These are phyloP conservation scores for Lacanobia oleracea DNA, from an alignment of 2,888 invertebrate species.

Conservation along the genomic window DNA sequence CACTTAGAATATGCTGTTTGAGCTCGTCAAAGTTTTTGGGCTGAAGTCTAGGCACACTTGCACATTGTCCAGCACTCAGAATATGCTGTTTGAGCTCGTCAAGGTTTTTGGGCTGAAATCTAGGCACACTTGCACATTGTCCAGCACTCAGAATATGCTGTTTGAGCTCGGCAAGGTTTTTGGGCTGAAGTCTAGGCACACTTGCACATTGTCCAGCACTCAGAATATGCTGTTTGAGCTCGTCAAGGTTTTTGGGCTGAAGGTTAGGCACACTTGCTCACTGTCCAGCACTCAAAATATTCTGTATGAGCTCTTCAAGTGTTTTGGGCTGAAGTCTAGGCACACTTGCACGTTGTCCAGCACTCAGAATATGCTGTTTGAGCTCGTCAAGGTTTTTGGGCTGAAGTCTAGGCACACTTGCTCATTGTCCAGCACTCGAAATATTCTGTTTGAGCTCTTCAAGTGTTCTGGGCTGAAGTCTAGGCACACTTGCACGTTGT, in stretches of 20 bases:
- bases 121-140: not conserved
- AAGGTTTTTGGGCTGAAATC: not conserved
- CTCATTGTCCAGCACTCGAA: not conserved
- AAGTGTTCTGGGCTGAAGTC: not conserved
- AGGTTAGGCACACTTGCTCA: not conserved
- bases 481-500: not conserved
- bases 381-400: conserved; percentile 7
- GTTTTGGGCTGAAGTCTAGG: not conserved
- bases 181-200: not conserved
- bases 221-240: conserved; percentile 2
- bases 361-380: conserved; percentile 1
- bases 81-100: conserved; percentile 14
- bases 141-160: not conserved
- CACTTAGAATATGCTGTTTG: conserved; percentile 1
- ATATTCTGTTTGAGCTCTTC: conserved; percentile 16
- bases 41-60: not conserved
- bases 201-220: not conserved
- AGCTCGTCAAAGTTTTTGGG: conserved; percentile 7
- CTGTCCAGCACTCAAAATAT: not conserved
- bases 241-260: not conserved
- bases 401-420: not conserved
- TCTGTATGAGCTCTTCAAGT: conserved; percentile 14
- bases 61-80: not conserved
- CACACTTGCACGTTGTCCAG: not conserved
- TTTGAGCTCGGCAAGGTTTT: conserved; percentile 13